Evolutionary conservation across 2,888 invertebrate species (phyloP).

Genomic region (Tillus elongatus): DNA sequence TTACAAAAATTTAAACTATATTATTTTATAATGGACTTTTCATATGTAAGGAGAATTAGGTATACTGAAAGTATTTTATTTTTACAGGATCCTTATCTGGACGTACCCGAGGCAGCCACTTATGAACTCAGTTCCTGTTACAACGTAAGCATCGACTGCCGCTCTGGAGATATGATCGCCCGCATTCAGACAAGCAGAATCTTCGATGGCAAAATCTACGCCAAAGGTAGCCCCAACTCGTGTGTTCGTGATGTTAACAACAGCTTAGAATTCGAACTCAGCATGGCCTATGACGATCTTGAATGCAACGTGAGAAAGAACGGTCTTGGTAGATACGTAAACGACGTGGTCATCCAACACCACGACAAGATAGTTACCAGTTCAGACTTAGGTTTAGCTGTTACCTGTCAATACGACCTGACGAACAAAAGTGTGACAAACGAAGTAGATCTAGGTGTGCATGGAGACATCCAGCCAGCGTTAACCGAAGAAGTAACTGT

Average conservation of each 20-base stretch:
- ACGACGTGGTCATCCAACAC: conserved; percentile 90
- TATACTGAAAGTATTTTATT: no score
- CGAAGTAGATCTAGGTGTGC: conserved; percentile 82
- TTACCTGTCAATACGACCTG: conserved; percentile 89
- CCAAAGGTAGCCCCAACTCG: conserved; percentile 87
- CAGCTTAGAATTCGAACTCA: conserved; percentile 81
- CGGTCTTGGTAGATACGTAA: conserved; percentile 66
- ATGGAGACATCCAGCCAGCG: conserved; percentile 67
- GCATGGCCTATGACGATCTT: conserved; percentile 85
- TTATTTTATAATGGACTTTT: no score
- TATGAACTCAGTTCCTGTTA: conserved; percentile 90
- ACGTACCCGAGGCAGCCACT: conserved; percentile 84
- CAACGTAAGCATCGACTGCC: conserved; percentile 88
- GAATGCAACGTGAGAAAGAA: conserved; percentile 89
- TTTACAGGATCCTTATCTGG: conserved; percentile 75
- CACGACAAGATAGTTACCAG: conserved; percentile 93
- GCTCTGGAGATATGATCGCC: conserved; percentile 87
- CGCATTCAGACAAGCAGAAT: conserved; percentile 84
- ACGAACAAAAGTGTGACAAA: conserved; percentile 91
- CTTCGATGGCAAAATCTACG: conserved; percentile 91
- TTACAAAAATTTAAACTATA: no score
- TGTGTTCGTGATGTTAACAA: conserved; percentile 84
- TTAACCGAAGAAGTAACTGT: conserved; percentile 86
- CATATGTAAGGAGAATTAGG: no score
- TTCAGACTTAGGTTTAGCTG: conserved; percentile 84